Conservation (phyloP, 1,140 invertebrate genomes). For the Samia ricini region DNA sequence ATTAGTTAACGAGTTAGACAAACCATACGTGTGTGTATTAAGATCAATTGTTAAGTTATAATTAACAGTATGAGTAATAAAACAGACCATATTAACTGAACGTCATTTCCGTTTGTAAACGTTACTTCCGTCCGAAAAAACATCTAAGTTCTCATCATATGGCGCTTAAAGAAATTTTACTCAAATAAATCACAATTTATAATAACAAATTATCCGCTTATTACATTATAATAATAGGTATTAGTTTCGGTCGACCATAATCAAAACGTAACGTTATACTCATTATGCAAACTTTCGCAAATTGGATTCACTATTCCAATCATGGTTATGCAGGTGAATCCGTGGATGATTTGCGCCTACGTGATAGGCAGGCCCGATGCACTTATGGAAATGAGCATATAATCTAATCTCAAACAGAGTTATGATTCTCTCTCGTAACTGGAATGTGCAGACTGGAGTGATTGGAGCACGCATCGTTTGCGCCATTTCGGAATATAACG, state of each 20-base stretch:
- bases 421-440: constrained; percentile 28
- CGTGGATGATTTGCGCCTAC: neutral
- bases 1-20: too few relatives aligned
- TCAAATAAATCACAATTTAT: too few relatives aligned
- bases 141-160: too few relatives aligned
- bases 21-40: too few relatives aligned
- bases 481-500: constrained; percentile 5
- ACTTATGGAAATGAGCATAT: constrained; percentile 30
- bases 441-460: constrained; percentile 23
- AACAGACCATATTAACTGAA: too few relatives aligned
- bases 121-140: too few relatives aligned
- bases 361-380: constrained; percentile 11
- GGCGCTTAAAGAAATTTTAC: too few relatives aligned
- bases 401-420: constrained; percentile 25
- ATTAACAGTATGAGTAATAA: too few relatives aligned
- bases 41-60: too few relatives aligned
- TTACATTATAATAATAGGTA: neutral
- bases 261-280: neutral
- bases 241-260: neutral
- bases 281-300: neutral
- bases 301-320: neutral
- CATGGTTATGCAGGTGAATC: neutral
- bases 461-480: constrained; percentile 18
- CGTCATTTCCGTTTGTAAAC: too few relatives aligned
- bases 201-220: neutral